Base-by-base conservation (phyloP, 1,140 invertebrate genomes). In the Zaprionus ghesquierei region DNA sequence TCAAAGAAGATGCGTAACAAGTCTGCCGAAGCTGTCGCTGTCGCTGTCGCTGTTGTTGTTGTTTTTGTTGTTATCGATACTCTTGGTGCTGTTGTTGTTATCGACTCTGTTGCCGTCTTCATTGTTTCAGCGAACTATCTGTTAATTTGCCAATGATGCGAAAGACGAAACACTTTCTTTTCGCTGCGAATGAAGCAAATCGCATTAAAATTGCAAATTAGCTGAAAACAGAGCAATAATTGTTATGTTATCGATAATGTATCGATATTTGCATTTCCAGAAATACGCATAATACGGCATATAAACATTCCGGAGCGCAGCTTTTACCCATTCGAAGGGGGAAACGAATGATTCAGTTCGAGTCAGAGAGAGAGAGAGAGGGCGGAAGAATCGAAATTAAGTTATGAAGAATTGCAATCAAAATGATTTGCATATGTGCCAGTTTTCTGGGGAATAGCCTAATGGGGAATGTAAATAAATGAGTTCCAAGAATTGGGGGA, bases 121-220 rank as follows among this genome's bases (percentile, higher is more conserved):
- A 35, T 23, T 50, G 65, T 82, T 79, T 79, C 62, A 38, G 75
- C 74, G 61, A 18, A 69, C 35, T 41, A 58, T 84, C 69, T 87
- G 81, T 78, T 87, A 87, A 86, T 87, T 87, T 78, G 82, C 55
- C 38, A 38, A 69, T 64, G 64, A 61, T 78, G 20, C 35, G 35
- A 51, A 62, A 61, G 61, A 81, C 62, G 75, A 76, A 87, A 86
- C 82, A 86, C 82, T 86, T 86, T 86, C 82, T 86, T 86, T 87
- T 86, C 54, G 62, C 41, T 49, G 51, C 27, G 23, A 49, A 12
- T 15, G 13, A 41, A 58, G 63, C 13, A 9, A 53, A 31, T 25
- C 55, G 10, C 38, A 77, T 77, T 75, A 70, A 81, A 71, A 86
- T 81, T 68, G 66, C 75, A 56, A 86, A 85, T 77, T 44, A 54